phyloP scores from a whole-genome alignment of 2,888 invertebrate species.

The Caenorhabditis uteleia region DNA sequence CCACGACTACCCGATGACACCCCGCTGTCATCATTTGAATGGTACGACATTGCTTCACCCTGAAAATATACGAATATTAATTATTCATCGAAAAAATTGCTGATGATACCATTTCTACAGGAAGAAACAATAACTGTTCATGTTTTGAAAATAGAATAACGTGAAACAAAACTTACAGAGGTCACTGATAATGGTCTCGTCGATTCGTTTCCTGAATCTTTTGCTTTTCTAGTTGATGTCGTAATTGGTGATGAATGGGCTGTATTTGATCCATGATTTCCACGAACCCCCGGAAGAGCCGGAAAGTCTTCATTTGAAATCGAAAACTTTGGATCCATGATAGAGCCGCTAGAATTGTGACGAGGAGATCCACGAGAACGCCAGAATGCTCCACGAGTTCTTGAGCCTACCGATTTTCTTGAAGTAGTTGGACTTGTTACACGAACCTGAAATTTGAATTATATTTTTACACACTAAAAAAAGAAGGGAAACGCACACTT shows the following conservation, averaged over 20 bases:
- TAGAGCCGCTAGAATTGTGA: not conserved
- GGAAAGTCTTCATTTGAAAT: constrained; percentile 37
- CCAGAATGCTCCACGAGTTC: constrained; percentile 25
- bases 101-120: no score
- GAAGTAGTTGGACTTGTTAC: not conserved
- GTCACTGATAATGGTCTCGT: not conserved
- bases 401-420: constrained; percentile 8
- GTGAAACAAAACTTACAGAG: no score
- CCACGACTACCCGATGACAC: constrained; percentile 23
- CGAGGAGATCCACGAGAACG: constrained; percentile 6
- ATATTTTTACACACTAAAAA: not conserved
- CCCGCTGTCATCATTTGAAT: constrained; percentile 19
- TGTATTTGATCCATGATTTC: no score
- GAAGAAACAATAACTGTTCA: no score
- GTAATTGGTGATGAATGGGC: no score
- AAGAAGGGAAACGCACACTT: constrained; percentile 6
- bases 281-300: constrained; percentile 17
- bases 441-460: not conserved
- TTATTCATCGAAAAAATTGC: no score
- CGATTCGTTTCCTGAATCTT: not conserved
- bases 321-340: constrained; percentile 20
- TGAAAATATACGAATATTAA: constrained; percentile 3
- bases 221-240: constrained; percentile 10
- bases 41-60: not conserved
- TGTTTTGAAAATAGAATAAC: no score